A percentile compares a stretch with the other conserved stretches of the same genome.
phyloP scores from a whole-genome alignment of 2,113 vertebrate genomes.

The Tachuris rubrigastra region DNA sequence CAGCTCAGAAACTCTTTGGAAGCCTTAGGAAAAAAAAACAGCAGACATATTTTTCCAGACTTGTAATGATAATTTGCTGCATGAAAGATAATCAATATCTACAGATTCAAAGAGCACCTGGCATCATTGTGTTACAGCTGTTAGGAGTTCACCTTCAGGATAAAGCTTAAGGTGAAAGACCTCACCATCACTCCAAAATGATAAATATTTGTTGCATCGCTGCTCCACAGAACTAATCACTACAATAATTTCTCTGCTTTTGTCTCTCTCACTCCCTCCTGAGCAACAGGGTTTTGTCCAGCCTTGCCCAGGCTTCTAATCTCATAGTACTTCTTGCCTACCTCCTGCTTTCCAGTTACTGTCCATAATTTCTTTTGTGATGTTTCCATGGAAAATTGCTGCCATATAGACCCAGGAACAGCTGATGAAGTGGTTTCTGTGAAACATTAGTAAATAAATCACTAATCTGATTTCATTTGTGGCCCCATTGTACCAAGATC shows the following conservation, averaged over 20 bases:
- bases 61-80: background rate
- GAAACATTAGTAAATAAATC: background rate
- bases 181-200: background rate
- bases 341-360: background rate
- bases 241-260: background rate
- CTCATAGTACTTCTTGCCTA: background rate
- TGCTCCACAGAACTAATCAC: background rate
- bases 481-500: background rate
- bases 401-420: background rate
- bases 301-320: background rate
- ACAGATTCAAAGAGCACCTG: background rate
- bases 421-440: background rate
- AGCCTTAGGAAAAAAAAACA: background rate
- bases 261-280: background rate
- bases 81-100: background rate
- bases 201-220: background rate
- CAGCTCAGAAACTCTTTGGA: background rate
- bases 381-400: background rate
- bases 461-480: background rate
- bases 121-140: background rate
- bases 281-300: background rate
- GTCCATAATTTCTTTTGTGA: background rate
- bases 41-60: background rate
- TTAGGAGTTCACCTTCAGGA: conserved; percentile 32
- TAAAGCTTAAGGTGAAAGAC: conserved; percentile 5